Conservation (phyloP, 1,140 invertebrate genomes). For the Sarcophaga bullata region DNA sequence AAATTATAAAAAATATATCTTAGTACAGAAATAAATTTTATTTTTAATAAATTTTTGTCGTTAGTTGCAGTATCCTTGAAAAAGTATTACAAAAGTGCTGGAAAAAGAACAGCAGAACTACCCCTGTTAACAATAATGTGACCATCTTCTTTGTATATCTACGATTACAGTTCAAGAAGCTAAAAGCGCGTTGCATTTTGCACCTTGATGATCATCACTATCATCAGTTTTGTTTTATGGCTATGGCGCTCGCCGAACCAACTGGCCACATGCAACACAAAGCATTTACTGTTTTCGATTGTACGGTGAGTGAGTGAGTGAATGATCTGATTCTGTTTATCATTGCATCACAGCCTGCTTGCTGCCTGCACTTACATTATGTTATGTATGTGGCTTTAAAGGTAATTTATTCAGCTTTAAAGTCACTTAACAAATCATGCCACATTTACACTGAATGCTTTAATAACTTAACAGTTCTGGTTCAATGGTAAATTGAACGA, state of each 20-base stretch:
- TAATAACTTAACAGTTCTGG: neutral
- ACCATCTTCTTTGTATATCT: neutral
- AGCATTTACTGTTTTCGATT: too few relatives aligned
- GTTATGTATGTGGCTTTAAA: neutral
- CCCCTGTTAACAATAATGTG: neutral
- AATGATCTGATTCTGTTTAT: constrained; percentile 63
- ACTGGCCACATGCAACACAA: too few relatives aligned
- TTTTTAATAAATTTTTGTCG: too few relatives aligned
- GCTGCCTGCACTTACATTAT: neutral
- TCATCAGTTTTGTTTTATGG: constrained; percentile 36
- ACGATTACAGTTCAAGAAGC: constrained; percentile 55
- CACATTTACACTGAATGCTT: neutral
- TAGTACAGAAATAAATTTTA: too few relatives aligned
- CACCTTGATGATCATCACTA: constrained; percentile 51
- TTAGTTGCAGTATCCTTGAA: too few relatives aligned
- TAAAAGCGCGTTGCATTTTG: constrained; percentile 63
- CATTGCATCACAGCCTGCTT: constrained; percentile 19
- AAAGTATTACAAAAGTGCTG: too few relatives aligned
- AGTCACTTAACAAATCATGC: constrained; percentile 30
- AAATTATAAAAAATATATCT: too few relatives aligned
- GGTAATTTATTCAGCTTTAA: neutral
- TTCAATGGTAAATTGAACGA: neutral
- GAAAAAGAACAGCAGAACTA: too few relatives aligned
- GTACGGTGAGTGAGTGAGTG: neutral
- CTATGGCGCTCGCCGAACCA: neutral